A percentile compares a stretch with the other conserved stretches of the same genome.
Conservation (phyloP, 1,140 invertebrate genomes). For the Armadillidium nasatum region DNA sequence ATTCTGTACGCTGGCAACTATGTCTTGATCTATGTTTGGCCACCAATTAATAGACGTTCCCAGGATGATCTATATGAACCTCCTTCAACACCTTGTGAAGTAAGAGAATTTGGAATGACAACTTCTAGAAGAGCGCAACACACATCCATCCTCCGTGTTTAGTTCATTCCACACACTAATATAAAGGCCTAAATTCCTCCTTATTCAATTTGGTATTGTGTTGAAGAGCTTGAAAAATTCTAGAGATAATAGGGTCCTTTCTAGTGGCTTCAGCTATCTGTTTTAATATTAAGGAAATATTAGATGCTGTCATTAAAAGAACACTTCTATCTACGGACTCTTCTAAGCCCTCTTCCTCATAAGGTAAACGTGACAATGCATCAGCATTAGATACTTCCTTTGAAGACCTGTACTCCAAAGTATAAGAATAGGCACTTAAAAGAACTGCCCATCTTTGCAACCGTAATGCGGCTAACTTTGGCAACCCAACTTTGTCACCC, state of each 20-base stretch:
- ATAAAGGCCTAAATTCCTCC: not conserved
- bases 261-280: not conserved
- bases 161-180: not conserved
- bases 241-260: not conserved
- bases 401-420: constrained; percentile 16
- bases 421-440: too few relatives aligned
- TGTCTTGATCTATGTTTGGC: constrained; percentile 19
- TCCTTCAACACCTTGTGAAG: not conserved
- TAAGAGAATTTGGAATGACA: not conserved
- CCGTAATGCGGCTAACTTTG: constrained; percentile 16
- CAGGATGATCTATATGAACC: constrained; percentile 27
- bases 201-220: not conserved
- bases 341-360: not conserved
- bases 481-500: constrained; percentile 14
- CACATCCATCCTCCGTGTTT: not conserved
- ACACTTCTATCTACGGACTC: not conserved
- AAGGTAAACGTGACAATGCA: constrained; percentile 23
- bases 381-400: not conserved
- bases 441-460: too few relatives aligned
- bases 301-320: not conserved
- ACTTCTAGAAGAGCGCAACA: not conserved
- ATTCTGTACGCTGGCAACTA: not conserved
- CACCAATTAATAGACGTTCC: constrained; percentile 26
- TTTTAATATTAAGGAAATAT: too few relatives aligned
- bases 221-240: not conserved